Evolutionary conservation across 2,888 invertebrate genomes (phyloP).

Genomic region (Altica lythri): DNA sequence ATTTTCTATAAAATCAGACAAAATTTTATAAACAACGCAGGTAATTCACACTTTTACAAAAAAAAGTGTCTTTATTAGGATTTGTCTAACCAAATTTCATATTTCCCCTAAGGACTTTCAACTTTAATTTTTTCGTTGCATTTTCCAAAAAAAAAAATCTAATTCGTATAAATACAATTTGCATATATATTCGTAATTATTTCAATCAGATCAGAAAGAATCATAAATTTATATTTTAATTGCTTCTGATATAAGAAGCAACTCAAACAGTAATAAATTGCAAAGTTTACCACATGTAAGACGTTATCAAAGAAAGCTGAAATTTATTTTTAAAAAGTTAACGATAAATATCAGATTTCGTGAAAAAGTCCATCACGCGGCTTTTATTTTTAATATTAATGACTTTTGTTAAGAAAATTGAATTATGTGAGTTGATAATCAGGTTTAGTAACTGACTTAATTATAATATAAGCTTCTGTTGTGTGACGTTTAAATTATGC

Average conservation of each 20-base stretch:
- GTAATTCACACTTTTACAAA: too few species aligned
- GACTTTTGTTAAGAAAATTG: constrained; percentile 16
- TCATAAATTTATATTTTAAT: constrained; percentile 26
- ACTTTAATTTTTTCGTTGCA: too few species aligned
- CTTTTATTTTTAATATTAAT: constrained; percentile 11
- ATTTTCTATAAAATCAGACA: neutral
- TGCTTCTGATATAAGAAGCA: constrained; percentile 24
- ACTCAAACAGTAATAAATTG: constrained; percentile 21
- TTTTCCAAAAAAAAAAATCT: too few species aligned
- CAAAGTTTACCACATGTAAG: constrained; percentile 10
- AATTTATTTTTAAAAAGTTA: constrained; percentile 17
- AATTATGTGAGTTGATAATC: constrained; percentile 19
- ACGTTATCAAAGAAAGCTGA: constrained; percentile 18
- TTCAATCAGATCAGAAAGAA: constrained; percentile 33
- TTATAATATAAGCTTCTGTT: constrained; percentile 10
- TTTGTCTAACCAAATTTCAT: too few species aligned
- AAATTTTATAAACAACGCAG: too few species aligned
- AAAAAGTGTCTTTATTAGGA: too few species aligned
- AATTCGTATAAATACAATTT: too few species aligned
- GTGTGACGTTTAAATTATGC: neutral
- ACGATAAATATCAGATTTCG: constrained; percentile 20
- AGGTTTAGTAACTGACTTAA: constrained; percentile 7
- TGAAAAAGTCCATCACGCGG: constrained; percentile 12
- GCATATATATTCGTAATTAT: constrained; percentile 34
- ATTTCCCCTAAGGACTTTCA: too few species aligned